Percentiles rank a stretch among this genome's conserved stretches.
These are phyloP conservation scores for Glossophaga mutica DNA, from an alignment of 2,797 vertebrate species.

Conservation along the genomic window DNA sequence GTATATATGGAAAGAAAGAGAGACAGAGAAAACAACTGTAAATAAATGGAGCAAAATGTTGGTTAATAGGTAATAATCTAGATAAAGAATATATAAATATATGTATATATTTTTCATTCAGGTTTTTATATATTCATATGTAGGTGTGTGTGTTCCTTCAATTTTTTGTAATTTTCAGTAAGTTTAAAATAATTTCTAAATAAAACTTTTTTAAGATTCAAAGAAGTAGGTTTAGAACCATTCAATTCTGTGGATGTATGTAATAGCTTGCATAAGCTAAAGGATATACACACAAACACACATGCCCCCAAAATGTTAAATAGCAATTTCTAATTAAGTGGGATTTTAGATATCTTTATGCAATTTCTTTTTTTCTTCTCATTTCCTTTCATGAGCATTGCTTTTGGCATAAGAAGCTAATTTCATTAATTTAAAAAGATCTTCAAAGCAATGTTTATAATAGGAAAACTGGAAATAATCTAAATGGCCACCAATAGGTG, in stretches of 20 bases:
- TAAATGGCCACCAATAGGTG: not conserved
- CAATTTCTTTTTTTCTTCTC: not conserved
- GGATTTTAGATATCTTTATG: not conserved
- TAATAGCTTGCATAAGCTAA: not conserved
- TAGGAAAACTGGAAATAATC: constrained; percentile 9
- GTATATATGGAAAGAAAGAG: not conserved
- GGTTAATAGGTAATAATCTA: not conserved
- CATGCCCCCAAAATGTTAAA: not conserved
- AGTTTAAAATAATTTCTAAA: not conserved
- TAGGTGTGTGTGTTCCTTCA: not conserved
- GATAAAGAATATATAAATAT: not conserved
- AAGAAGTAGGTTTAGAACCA: not conserved
- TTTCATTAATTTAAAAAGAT: not conserved
- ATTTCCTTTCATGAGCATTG: not conserved
- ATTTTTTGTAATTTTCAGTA: not conserved
- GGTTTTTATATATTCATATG: not conserved
- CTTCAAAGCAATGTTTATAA: not conserved
- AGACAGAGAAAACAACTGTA: not conserved
- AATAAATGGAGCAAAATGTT: not conserved
- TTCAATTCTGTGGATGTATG: not conserved
- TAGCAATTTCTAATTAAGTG: constrained; percentile 1
- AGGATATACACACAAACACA: not conserved
- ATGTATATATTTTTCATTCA: not conserved
- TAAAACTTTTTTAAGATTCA: not conserved
- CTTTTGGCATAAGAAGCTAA: not conserved